These are phyloP conservation scores for Agriopis aurantiaria DNA, from an alignment of 2,888 invertebrate species.

Conservation along the genomic window DNA sequence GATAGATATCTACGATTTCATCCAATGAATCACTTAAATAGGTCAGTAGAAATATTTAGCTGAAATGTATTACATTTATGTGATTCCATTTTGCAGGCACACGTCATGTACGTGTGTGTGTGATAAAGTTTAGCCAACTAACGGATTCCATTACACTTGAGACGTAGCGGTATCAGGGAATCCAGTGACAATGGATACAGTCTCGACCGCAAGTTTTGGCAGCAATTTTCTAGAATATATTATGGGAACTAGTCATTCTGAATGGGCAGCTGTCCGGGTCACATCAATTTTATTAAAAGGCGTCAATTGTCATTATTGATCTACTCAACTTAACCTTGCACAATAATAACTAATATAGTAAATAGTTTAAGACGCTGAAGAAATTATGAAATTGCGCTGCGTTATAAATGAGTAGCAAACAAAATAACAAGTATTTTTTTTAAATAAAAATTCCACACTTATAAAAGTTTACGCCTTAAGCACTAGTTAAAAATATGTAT, in stretches of 20 bases:
- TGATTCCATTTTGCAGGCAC: conserved; percentile 9
- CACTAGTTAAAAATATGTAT: too few species aligned
- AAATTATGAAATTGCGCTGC: not conserved
- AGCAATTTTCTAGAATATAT: conserved; percentile 5
- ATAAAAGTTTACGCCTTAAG: too few species aligned
- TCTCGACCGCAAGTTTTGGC: conserved; percentile 50
- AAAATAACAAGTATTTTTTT: too few species aligned
- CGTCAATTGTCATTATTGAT: not conserved
- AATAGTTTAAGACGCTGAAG: not conserved
- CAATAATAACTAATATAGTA: not conserved
- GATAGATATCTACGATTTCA: too few species aligned
- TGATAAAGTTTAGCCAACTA: conserved; percentile 25
- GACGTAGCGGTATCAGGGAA: conserved; percentile 43
- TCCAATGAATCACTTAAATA: too few species aligned
- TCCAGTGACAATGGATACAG: conserved; percentile 61
- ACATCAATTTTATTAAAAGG: not conserved
- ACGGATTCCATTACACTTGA: conserved; percentile 41
- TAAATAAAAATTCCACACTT: too few species aligned
- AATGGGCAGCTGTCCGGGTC: not conserved
- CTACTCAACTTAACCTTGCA: conserved; percentile 1
- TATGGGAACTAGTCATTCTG: not conserved
- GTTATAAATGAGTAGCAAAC: too few species aligned
- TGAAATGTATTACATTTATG: not conserved
- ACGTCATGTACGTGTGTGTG: conserved; percentile 7
- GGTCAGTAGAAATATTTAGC: too few species aligned